phyloP scores from a whole-genome alignment of 2,797 vertebrate species.

The Lophius americanus region DNA sequence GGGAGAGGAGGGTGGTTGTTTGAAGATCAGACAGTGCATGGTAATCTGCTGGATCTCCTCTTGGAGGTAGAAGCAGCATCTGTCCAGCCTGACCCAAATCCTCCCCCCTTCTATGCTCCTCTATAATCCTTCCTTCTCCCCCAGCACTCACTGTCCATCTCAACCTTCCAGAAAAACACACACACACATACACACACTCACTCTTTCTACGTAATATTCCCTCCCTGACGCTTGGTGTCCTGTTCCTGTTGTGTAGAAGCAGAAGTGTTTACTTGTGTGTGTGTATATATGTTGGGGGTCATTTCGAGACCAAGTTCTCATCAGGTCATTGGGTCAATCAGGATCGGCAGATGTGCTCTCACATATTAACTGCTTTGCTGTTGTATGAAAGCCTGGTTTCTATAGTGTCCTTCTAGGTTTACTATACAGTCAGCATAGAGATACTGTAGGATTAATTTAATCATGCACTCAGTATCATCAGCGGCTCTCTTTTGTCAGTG shows the following conservation, averaged over 20 bases:
- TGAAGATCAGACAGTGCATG: constrained; percentile 36
- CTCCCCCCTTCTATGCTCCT: constrained; percentile 48
- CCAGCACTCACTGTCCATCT: constrained; percentile 31
- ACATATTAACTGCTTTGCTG: constrained; percentile 10
- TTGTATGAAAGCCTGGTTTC: constrained; percentile 5
- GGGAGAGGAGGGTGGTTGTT: background rate
- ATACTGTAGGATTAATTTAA: constrained; percentile 50
- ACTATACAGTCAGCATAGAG: constrained; percentile 32
- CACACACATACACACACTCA: background rate
- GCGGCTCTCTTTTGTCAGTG: constrained; percentile 13
- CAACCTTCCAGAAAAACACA: background rate
- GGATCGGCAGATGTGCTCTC: background rate
- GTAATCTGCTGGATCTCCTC: constrained; percentile 72
- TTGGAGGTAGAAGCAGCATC: constrained; percentile 63
- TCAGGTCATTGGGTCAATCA: background rate
- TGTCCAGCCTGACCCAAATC: constrained; percentile 71
- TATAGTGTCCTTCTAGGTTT: constrained; percentile 14
- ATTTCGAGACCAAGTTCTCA: constrained; percentile 14
- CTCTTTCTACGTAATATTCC: constrained; percentile 4
- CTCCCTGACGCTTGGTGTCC: constrained; percentile 11
- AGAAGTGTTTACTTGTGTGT: background rate
- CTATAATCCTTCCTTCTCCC: constrained; percentile 52
- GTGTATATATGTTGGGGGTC: background rate
- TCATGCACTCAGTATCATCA: constrained; percentile 29
- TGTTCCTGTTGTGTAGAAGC: background rate